Percentiles rank a stretch among this genome's conserved stretches.
phyloP scores from a whole-genome alignment of 2,888 invertebrate genomes.

The Mimachlamys varia region DNA sequence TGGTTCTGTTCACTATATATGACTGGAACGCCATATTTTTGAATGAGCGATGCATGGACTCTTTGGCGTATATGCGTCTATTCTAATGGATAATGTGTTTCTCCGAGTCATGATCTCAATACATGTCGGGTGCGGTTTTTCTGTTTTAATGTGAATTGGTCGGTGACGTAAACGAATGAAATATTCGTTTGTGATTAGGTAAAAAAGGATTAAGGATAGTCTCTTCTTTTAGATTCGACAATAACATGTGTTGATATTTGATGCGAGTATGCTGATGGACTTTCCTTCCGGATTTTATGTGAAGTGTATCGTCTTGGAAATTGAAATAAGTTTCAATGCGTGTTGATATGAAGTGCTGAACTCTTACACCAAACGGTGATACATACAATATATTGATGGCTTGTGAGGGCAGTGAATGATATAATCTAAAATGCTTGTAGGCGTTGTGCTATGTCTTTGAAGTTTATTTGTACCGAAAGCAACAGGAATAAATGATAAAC shows the following conservation, averaged over 20 bases:
- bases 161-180: background rate
- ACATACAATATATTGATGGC: background rate
- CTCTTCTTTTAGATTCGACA: background rate
- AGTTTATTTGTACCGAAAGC: background rate
- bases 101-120: background rate
- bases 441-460: background rate
- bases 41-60: background rate
- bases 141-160: background rate
- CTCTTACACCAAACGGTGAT: background rate
- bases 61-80: background rate
- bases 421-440: slow-evolving; percentile 10
- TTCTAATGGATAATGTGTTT: background rate
- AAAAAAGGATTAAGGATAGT: background rate
- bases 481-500: background rate
- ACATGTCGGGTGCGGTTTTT: background rate
- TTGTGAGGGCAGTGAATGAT: background rate
- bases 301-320: background rate
- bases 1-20: background rate
- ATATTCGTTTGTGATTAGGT: background rate
- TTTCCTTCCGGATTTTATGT: background rate
- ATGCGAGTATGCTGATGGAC: background rate
- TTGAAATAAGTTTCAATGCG: background rate
- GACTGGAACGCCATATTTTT: background rate
- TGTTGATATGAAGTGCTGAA: background rate
- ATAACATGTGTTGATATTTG: background rate